These are phyloP conservation scores for Aphelenchoides besseyi DNA, from an alignment of 1,140 invertebrate species.

Conservation along the genomic window DNA sequence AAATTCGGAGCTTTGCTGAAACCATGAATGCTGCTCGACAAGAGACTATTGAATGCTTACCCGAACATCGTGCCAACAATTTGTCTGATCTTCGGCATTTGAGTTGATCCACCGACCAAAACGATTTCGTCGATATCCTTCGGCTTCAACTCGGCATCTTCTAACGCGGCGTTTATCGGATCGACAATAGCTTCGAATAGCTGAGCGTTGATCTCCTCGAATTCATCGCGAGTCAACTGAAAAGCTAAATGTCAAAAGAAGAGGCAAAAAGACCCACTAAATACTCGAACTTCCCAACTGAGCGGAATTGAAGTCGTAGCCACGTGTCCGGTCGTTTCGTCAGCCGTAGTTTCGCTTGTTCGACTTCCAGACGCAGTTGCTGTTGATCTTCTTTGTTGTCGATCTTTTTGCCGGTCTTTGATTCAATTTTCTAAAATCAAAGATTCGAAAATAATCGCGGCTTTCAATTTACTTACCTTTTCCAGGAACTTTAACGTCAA, in stretches of 20 bases:
- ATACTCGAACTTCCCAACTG: constrained; percentile 63
- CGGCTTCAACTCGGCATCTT: constrained; percentile 45
- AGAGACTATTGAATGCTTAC: constrained; percentile 37
- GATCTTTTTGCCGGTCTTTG: constrained; percentile 54
- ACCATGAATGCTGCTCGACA: constrained; percentile 29
- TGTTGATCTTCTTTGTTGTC: constrained; percentile 66
- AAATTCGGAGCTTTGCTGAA: constrained; percentile 65
- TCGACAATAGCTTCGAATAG: constrained; percentile 63
- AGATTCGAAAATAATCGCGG: background rate
- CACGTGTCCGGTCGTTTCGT: constrained; percentile 56
- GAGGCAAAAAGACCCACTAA: constrained; percentile 64
- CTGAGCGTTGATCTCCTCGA: constrained; percentile 65
- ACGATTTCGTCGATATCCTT: constrained; percentile 66
- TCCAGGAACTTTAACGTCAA: constrained; percentile 62
- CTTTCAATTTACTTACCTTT: constrained; percentile 40
- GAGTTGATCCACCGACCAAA: constrained; percentile 66
- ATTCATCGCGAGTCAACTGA: constrained; percentile 63
- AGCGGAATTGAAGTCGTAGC: constrained; percentile 58
- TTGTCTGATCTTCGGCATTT: constrained; percentile 65
- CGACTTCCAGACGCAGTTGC: constrained; percentile 64
- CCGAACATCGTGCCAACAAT: constrained; percentile 64
- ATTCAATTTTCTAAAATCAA: constrained; percentile 45
- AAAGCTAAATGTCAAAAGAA: constrained; percentile 35
- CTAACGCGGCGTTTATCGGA: constrained; percentile 56
- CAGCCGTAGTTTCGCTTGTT: constrained; percentile 65